These are phyloP conservation scores for Euproctis similis DNA, from an alignment of 2,888 invertebrate species.

Conservation along the genomic window DNA sequence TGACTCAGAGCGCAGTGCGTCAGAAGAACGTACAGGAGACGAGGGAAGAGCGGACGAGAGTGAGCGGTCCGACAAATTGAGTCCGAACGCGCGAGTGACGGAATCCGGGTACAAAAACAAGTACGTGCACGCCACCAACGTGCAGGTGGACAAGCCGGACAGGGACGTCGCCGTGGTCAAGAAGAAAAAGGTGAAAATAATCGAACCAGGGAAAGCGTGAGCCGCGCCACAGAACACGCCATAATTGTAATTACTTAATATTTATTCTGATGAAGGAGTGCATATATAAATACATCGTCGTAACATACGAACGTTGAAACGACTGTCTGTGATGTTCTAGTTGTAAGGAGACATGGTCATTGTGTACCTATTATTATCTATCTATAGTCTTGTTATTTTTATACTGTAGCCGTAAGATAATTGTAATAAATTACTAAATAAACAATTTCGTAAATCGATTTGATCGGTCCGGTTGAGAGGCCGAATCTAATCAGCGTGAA, in stretches of 20 bases:
- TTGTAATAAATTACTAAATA: slow-evolving; percentile 65
- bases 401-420: slow-evolving; percentile 54
- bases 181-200: slow-evolving; percentile 23
- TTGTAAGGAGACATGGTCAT: slow-evolving; percentile 33
- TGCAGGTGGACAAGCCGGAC: slow-evolving; percentile 47
- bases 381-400: slow-evolving; percentile 54
- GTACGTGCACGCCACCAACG: slow-evolving; percentile 49
- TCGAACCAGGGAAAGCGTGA: slow-evolving; percentile 17
- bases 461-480: slow-evolving; percentile 43
- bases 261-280: slow-evolving; percentile 40
- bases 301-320: slow-evolving; percentile 9
- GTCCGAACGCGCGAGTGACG: slow-evolving; percentile 48
- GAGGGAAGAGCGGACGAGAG: slow-evolving; percentile 25
- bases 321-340: slow-evolving; percentile 47
- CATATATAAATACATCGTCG: slow-evolving; percentile 7
- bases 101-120: slow-evolving; percentile 53
- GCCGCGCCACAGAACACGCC: slow-evolving; percentile 38
- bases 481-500: slow-evolving; percentile 51
- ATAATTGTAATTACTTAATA: slow-evolving; percentile 50
- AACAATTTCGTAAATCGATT: slow-evolving; percentile 62
- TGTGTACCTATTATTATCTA: slow-evolving; percentile 26
- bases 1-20: slow-evolving; percentile 7
- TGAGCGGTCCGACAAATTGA: slow-evolving; percentile 36
- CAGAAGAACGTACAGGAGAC: slow-evolving; percentile 26
- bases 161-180: slow-evolving; percentile 19